phyloP scores from a whole-genome alignment of 2,113 vertebrate genomes.

The Pachypanchax playfairii region DNA sequence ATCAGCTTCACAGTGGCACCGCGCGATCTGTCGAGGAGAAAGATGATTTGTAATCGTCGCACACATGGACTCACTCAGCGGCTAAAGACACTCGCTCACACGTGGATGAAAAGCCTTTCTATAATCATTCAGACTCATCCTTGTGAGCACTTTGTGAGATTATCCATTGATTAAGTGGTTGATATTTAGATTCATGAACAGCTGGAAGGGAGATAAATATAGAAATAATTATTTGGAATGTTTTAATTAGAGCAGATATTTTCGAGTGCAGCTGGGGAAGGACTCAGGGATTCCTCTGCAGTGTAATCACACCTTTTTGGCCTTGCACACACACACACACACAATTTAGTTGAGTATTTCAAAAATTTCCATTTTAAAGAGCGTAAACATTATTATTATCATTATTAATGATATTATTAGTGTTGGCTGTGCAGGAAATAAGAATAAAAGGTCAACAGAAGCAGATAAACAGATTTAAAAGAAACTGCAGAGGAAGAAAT shows the following conservation, averaged over 20 bases:
- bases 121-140: background rate
- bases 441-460: conserved; percentile 50
- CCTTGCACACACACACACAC: conserved; percentile 3
- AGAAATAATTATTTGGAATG: background rate
- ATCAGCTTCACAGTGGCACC: conserved; percentile 38
- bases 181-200: conserved; percentile 17
- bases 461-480: conserved; percentile 8
- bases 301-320: conserved; percentile 32
- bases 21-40: conserved; percentile 42
- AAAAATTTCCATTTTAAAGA: too few relatives aligned
- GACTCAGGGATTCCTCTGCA: conserved; percentile 32
- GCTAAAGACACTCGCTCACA: conserved; percentile 44
- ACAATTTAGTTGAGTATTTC: too few relatives aligned
- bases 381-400: conserved; percentile 44
- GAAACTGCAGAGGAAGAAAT: conserved; percentile 18
- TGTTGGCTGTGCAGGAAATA: conserved; percentile 14
- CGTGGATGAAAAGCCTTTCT: conserved; percentile 19
- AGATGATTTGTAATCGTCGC: conserved; percentile 61
- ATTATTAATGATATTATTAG: too few relatives aligned
- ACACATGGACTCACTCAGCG: conserved; percentile 33
- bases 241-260: conserved; percentile 13
- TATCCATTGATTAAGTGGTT: conserved; percentile 2
- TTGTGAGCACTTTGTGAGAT: background rate
- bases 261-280: conserved; percentile 17
- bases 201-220: conserved; percentile 1